Conservation (phyloP, 2,797 vertebrate species). For the Mormyrus proboscirostris region DNA sequence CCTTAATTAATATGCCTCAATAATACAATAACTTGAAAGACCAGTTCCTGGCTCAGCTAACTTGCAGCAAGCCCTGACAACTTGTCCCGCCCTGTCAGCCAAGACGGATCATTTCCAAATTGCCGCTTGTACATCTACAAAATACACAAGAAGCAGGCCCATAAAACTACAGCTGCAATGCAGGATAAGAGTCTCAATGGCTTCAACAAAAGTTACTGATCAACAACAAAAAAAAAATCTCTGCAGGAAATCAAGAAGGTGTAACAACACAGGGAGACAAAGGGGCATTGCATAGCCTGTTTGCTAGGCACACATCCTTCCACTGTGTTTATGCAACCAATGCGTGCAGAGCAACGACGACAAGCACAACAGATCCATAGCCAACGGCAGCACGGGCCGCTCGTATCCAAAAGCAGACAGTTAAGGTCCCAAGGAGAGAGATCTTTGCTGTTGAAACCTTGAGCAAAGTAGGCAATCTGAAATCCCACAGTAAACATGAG, state of each 20-base stretch:
- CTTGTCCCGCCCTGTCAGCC: neutral
- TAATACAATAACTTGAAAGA: neutral
- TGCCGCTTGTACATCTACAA: neutral
- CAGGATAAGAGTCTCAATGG: neutral
- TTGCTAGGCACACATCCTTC: neutral
- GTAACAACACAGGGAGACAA: neutral
- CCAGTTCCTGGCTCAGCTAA: neutral
- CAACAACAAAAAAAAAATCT: neutral
- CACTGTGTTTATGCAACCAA: neutral
- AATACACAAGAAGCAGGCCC: neutral
- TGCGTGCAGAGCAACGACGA: neutral
- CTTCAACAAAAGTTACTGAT: neutral
- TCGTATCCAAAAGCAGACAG: neutral
- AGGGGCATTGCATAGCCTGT: neutral
- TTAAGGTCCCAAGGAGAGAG: neutral
- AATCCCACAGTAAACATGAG: neutral
- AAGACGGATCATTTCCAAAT: neutral
- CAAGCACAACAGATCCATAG: neutral
- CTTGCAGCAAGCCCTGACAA: neutral
- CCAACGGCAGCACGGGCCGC: neutral
- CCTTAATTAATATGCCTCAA: neutral
- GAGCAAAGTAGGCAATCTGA: neutral
- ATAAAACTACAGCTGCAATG: neutral
- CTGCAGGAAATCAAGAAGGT: neutral
- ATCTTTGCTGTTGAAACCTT: neutral